These are phyloP conservation scores for Ammodytes dubius DNA, from an alignment of 2,113 vertebrate species.

Conservation along the genomic window DNA sequence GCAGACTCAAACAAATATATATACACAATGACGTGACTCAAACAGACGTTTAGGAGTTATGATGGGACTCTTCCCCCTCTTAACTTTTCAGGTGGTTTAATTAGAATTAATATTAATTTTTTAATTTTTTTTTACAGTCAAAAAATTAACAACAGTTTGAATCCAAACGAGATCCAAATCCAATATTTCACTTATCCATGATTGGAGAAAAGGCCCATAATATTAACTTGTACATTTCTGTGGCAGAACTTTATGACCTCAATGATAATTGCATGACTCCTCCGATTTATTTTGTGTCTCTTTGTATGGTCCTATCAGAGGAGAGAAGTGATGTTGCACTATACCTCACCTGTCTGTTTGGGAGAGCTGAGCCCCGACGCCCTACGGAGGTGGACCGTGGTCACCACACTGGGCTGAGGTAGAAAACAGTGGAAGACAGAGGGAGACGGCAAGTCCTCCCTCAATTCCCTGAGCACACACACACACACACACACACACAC, in stretches of 20 bases:
- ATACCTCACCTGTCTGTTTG: constrained; percentile 77
- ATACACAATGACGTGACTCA: too few species aligned
- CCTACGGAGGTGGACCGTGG: constrained; percentile 81
- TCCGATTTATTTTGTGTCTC: not conserved
- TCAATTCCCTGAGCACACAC: constrained; percentile 75
- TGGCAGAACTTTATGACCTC: too few species aligned
- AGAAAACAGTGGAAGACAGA: constrained; percentile 78
- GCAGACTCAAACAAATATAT: too few species aligned
- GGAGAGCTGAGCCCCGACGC: constrained; percentile 77
- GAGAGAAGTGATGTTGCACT: not conserved
- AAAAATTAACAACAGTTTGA: not conserved
- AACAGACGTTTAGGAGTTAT: too few species aligned
- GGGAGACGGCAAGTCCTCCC: constrained; percentile 74
- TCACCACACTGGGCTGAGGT: constrained; percentile 77
- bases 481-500: not conserved
- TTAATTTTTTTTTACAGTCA: too few species aligned
- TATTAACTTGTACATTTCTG: not conserved
- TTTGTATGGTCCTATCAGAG: not conserved
- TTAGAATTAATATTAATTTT: too few species aligned
- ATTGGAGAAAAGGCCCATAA: not conserved
- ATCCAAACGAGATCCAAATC: not conserved
- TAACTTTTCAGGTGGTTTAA: too few species aligned
- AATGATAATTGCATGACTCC: not conserved
- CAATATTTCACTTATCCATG: not conserved
- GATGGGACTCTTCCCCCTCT: too few species aligned